Percentiles rank a stretch among this genome's conserved stretches.
Conservation (phyloP, 2,113 vertebrate species). For the Patagioenas fasciata region DNA sequence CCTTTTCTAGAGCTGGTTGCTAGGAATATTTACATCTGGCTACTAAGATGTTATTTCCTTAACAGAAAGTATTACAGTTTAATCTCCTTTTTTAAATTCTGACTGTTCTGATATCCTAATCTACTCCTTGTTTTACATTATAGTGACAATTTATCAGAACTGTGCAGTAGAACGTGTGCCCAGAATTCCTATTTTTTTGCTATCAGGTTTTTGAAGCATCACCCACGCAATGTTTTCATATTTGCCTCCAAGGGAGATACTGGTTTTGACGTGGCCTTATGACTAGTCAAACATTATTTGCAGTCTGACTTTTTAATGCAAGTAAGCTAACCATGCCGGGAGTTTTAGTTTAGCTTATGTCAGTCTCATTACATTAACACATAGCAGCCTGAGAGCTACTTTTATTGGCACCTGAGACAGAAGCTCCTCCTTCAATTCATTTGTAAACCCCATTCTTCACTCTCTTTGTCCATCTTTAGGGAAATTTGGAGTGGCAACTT, state of each 20-base stretch:
- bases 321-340: neutral
- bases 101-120: neutral
- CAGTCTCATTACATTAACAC: neutral
- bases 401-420: neutral
- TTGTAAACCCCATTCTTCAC: neutral
- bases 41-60: neutral
- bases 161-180: neutral
- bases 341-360: neutral
- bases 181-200: neutral
- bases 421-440: neutral
- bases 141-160: neutral
- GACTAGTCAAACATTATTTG: conserved; percentile 2
- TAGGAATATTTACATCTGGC: neutral
- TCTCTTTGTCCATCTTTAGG: neutral
- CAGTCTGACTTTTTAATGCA: neutral
- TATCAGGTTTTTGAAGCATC: neutral
- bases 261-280: neutral
- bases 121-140: neutral
- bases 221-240: neutral
- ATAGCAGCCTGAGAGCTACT: neutral
- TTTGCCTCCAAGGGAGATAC: neutral
- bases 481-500: neutral
- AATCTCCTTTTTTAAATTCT: neutral
- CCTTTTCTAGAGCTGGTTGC: neutral
- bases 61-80: neutral